A percentile compares a stretch with the other conserved stretches of the same genome.
These are phyloP conservation scores for Drosophila hawaiiensis DNA, from an alignment of 2,888 invertebrate genomes.

Conservation along the genomic window DNA sequence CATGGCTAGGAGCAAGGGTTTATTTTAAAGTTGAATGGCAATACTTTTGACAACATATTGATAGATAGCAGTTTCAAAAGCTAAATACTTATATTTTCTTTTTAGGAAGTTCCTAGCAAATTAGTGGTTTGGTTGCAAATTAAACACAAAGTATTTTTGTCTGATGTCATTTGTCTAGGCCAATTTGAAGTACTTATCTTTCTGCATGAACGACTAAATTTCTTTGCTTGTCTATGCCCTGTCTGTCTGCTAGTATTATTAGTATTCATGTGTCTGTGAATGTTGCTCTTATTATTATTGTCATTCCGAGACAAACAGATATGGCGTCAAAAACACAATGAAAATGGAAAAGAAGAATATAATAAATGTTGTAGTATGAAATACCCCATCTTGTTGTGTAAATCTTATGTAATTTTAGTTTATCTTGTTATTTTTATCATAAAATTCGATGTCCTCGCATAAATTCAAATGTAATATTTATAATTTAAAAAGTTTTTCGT, in stretches of 20 bases:
- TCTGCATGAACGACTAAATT: constrained; percentile 39
- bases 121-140: background rate
- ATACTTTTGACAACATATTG: background rate
- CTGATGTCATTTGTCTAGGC: background rate
- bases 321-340: constrained; percentile 36
- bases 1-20: background rate
- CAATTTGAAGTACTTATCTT: constrained; percentile 40
- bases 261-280: constrained; percentile 26
- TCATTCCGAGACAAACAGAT: constrained; percentile 45
- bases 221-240: constrained; percentile 32
- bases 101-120: background rate
- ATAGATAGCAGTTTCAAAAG: background rate
- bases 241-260: constrained; percentile 29
- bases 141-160: background rate
- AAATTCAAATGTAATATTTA: background rate
- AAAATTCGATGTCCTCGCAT: background rate
- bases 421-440: background rate
- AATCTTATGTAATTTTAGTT: background rate
- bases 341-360: constrained; percentile 3
- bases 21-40: background rate
- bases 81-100: background rate
- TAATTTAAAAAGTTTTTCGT: background rate
- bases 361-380: background rate
- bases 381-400: constrained; percentile 1
- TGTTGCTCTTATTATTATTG: constrained; percentile 34